These are phyloP conservation scores for Typhlomys cinereus DNA, from an alignment of 2,113 vertebrate genomes.

Conservation along the genomic window DNA sequence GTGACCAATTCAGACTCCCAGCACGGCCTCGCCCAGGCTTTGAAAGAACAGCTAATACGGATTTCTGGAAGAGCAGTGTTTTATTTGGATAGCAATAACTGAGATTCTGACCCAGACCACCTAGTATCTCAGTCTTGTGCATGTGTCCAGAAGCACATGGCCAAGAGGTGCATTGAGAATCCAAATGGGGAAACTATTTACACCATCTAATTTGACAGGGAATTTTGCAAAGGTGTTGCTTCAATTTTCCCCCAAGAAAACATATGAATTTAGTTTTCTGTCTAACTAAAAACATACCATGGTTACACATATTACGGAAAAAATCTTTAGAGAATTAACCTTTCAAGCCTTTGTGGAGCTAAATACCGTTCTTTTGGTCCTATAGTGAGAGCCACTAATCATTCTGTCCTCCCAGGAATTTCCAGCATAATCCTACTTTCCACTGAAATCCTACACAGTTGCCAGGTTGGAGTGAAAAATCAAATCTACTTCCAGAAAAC, in stretches of 20 bases:
- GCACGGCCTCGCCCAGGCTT: background rate
- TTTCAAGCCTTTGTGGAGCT: constrained; percentile 47
- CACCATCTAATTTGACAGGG: constrained; percentile 13
- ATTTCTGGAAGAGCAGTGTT: constrained; percentile 67
- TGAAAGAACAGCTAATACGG: constrained; percentile 66
- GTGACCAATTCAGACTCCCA: background rate
- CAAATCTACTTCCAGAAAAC: constrained; percentile 56
- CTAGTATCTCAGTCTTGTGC: constrained; percentile 36
- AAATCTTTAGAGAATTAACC: constrained; percentile 54
- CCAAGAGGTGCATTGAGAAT: background rate
- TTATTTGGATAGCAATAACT: constrained; percentile 73
- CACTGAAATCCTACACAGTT: constrained; percentile 48
- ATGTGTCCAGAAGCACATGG: constrained; percentile 15
- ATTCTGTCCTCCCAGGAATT: constrained; percentile 55
- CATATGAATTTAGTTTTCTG: constrained; percentile 49
- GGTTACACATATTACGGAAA: constrained; percentile 18
- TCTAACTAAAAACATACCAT: constrained; percentile 41
- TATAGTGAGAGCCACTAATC: constrained; percentile 54
- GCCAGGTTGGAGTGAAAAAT: constrained; percentile 65
- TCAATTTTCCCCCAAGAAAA: constrained; percentile 27
- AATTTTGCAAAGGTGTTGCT: constrained; percentile 48
- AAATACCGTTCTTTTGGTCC: constrained; percentile 13
- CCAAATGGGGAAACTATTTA: background rate
- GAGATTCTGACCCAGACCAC: constrained; percentile 72
- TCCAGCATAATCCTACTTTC: constrained; percentile 62